These are phyloP conservation scores for Gnathonemus longibarbis DNA, from an alignment of 2,113 vertebrate genomes.

Conservation along the genomic window DNA sequence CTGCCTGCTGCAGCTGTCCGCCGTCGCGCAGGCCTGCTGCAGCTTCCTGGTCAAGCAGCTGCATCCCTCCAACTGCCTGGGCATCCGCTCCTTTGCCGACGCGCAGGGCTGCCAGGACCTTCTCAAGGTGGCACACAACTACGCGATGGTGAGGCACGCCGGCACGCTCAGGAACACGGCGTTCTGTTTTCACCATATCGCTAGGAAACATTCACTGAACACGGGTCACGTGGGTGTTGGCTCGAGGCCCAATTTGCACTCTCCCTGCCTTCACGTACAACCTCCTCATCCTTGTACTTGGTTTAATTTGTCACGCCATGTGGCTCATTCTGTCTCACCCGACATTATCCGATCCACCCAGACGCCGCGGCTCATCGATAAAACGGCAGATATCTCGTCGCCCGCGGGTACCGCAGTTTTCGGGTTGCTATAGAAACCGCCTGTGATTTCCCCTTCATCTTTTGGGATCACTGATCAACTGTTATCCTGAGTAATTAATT, in stretches of 20 bases:
- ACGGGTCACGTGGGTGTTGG: neutral
- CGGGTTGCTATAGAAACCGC: slow-evolving; percentile 16
- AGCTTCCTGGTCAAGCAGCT: slow-evolving; percentile 95
- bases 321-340: neutral
- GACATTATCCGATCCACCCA: neutral
- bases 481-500: slow-evolving; percentile 2
- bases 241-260: neutral
- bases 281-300: neutral
- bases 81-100: slow-evolving; percentile 92
- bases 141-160: neutral
- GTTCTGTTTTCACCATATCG: neutral
- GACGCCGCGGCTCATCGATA: neutral
- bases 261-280: neutral
- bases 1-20: slow-evolving; percentile 89
- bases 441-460: neutral
- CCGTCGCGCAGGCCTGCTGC: slow-evolving; percentile 93
- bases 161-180: too few relatives aligned
- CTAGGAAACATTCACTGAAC: neutral
- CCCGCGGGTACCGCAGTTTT: neutral
- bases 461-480: slow-evolving; percentile 8
- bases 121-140: slow-evolving; percentile 63
- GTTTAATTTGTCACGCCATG: neutral
- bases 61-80: slow-evolving; percentile 96
- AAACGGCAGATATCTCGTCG: neutral
- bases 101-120: slow-evolving; percentile 92